Evolutionary conservation across 2,888 invertebrate genomes (phyloP).

Genomic region (Melolontha melolontha): DNA sequence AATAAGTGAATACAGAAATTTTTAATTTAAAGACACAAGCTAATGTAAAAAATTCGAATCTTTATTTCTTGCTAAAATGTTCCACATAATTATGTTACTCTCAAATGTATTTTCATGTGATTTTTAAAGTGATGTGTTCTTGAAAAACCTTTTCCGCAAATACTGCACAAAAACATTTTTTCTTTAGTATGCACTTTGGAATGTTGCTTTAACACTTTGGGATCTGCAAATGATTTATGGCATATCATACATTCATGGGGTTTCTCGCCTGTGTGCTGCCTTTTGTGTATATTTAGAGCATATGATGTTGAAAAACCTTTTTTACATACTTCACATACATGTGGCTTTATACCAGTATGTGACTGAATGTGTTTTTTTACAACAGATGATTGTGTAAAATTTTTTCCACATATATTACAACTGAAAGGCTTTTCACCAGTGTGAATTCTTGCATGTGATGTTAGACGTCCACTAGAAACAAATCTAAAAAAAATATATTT

Average conservation of each 20-base stretch:
- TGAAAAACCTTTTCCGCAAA: constrained; percentile 56
- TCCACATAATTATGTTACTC: constrained; percentile 5
- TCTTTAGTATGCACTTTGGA: constrained; percentile 52
- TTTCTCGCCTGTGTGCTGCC: constrained; percentile 55
- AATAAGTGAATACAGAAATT: too few species aligned
- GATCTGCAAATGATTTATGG: constrained; percentile 56
- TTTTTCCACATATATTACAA: constrained; percentile 56
- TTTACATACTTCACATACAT: constrained; percentile 54
- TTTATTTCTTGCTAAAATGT: too few species aligned
- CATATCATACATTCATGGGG: constrained; percentile 55
- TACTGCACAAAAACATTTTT: constrained; percentile 53
- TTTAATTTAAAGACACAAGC: too few species aligned
- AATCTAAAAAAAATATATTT: constrained; percentile 51
- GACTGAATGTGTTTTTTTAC: constrained; percentile 53
- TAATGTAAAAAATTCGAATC: too few species aligned
- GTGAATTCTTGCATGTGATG: constrained; percentile 55
- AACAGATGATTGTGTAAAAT: constrained; percentile 54
- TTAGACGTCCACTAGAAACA: constrained; percentile 56
- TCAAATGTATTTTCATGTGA: constrained; percentile 54
- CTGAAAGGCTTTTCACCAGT: constrained; percentile 56
- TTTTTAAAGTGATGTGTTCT: constrained; percentile 55
- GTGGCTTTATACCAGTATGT: constrained; percentile 52
- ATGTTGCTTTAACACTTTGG: constrained; percentile 57
- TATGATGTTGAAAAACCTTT: constrained; percentile 55
- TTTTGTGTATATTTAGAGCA: constrained; percentile 56